Evolutionary conservation across 2,797 vertebrate species (phyloP), one percentile per base, ranked within the genome.

Genomic region (Delichon dasypus): DNA sequence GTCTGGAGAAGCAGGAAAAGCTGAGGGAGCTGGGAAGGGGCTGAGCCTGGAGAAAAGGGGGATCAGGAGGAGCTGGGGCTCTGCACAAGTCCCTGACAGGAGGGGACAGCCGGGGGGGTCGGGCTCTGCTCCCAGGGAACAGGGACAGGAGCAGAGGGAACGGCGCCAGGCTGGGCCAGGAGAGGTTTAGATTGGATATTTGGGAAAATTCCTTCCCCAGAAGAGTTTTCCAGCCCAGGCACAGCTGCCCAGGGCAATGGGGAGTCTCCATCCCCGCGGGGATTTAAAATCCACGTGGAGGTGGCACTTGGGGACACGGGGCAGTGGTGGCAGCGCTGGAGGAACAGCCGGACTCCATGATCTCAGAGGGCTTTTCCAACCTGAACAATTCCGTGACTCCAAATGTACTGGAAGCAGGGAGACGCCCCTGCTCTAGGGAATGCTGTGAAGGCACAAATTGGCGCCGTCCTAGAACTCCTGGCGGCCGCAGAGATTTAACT

Each of bases 161-260:
- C 4, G 5, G 77, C 55, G 55, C 26, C 66, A 60, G 30, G 25
- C 16, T 51, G 54, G 20, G 30, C 54, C 25, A 40, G 42, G 29
- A 19, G 3, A 68, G 23, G 2, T 0, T 7, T 4, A 2, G 14
- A 3, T 1, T 7, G 57, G 42, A 55, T 48, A 2, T 23, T 4
- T 3, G 8, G 40, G 25, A 2, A 22, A 51, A 73, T 13, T 77
- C 30, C 30, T 21, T 17, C 18, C 1, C 1, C 2, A 4, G 23
- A 76, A 27, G n/a, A 3, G 6, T 4, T 54, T 11, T 18, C 55
- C 32, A 34, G 21, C 13, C 30, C 53, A 4, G 53, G 30, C 30
- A 54, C 12, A 54, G 32, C 54, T 47, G 42, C 6, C 25, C 44
- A 58, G 32, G 42, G n/a, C 7, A 27, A 9, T 0, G 9, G 0